phyloP scores from a whole-genome alignment of 2,113 vertebrate species.

The Bettongia penicillata region DNA sequence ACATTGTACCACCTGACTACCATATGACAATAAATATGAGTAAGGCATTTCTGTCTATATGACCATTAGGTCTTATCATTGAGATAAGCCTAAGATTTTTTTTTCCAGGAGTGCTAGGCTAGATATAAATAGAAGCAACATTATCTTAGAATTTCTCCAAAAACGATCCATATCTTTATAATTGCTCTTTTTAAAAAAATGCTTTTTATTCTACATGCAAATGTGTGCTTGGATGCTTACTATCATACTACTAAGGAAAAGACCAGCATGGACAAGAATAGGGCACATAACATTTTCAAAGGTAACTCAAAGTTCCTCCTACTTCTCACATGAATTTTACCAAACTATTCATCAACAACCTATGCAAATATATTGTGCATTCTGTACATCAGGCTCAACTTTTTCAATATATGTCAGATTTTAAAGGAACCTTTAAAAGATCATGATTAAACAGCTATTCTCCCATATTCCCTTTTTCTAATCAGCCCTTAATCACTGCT shows the following conservation, averaged over 20 bases:
- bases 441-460: not conserved
- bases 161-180: not conserved
- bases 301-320: not conserved
- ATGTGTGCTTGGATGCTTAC: not conserved
- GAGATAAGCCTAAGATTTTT: not conserved
- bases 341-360: not conserved
- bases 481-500: not conserved
- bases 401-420: not conserved
- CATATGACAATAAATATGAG: not conserved
- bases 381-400: not conserved
- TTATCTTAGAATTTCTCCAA: constrained; percentile 1
- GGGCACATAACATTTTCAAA: not conserved
- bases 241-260: not conserved
- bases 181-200: not conserved
- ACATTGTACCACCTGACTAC: not conserved
- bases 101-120: not conserved
- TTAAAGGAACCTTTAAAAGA: not conserved
- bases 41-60: not conserved
- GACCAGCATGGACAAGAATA: not conserved
- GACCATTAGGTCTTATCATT: not conserved
- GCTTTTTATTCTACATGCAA: constrained; percentile 1
- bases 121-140: not conserved
- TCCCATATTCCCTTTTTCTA: not conserved
- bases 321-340: constrained; percentile 30
- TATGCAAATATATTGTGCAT: constrained; percentile 22